phyloP scores from a whole-genome alignment of 2,888 invertebrate species.

The Keiferia lycopersicella region DNA sequence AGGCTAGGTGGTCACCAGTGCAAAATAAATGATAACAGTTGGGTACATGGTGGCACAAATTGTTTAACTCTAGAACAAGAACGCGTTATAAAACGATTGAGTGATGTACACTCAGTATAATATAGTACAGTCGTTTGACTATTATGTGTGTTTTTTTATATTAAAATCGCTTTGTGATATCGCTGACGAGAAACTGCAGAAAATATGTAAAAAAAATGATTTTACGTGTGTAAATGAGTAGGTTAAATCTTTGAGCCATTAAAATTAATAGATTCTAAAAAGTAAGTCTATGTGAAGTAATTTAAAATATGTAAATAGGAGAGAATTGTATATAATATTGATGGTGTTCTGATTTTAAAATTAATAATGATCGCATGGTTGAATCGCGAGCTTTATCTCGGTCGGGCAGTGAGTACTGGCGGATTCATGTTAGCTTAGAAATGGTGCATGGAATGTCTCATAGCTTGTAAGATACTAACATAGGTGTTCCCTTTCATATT shows the following conservation, averaged over 20 bases:
- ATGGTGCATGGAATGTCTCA: constrained; percentile 60
- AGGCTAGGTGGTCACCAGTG: constrained; percentile 25
- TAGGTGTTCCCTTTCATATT: constrained; percentile 33
- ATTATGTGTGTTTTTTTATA: constrained; percentile 60
- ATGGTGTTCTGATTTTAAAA: constrained; percentile 46
- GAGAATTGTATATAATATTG: constrained; percentile 53
- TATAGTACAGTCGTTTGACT: constrained; percentile 56
- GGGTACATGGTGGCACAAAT: constrained; percentile 26
- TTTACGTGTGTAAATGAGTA: constrained; percentile 42
- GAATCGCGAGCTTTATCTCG: constrained; percentile 44
- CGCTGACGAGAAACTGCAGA: constrained; percentile 50
- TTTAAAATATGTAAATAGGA: constrained; percentile 48
- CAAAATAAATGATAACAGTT: constrained; percentile 14
- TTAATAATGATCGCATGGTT: constrained; percentile 51
- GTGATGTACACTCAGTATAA: constrained; percentile 43
- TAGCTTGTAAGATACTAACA: constrained; percentile 44
- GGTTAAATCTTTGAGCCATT: constrained; percentile 35
- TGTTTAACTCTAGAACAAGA: constrained; percentile 24
- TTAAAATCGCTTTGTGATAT: constrained; percentile 70
- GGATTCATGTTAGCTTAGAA: constrained; percentile 44
- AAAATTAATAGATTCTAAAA: constrained; percentile 24
- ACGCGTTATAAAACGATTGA: constrained; percentile 29
- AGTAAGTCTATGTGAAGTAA: constrained; percentile 30
- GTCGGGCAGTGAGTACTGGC: constrained; percentile 41
- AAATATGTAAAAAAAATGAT: constrained; percentile 43